Evolutionary conservation across 2,888 invertebrate species (phyloP).

Genomic region (Palloptera scutellata): DNA sequence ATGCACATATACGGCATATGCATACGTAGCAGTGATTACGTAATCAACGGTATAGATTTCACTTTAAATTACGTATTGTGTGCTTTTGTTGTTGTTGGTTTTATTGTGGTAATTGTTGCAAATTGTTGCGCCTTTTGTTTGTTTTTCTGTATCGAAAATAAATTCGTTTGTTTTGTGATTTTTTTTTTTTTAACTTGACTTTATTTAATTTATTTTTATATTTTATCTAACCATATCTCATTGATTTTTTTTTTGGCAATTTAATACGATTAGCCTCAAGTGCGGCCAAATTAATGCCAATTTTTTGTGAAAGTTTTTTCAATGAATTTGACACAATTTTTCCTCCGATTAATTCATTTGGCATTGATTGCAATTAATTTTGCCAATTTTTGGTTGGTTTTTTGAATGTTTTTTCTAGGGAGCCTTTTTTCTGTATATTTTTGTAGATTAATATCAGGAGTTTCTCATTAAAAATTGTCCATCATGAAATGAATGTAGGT

Average conservation of each 20-base stretch:
- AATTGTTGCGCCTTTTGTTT: neutral
- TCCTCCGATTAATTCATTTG: constrained; percentile 19
- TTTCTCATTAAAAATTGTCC: no score
- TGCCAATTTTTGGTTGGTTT: no score
- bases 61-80: neutral
- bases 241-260: no score
- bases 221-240: no score
- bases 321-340: constrained; percentile 14
- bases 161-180: neutral
- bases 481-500: no score
- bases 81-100: neutral
- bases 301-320: constrained; percentile 1
- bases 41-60: constrained; percentile 28
- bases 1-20: neutral
- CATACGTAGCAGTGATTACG: constrained; percentile 13
- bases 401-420: no score
- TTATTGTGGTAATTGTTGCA: neutral
- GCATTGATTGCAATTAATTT: constrained; percentile 28
- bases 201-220: neutral
- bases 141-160: neutral
- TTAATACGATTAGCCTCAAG: neutral
- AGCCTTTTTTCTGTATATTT: no score
- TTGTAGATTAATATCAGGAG: no score
- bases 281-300: neutral
- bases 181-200: neutral